Evolutionary conservation across 2,888 invertebrate genomes (phyloP).

Genomic region (Limnephilus marmoratus): DNA sequence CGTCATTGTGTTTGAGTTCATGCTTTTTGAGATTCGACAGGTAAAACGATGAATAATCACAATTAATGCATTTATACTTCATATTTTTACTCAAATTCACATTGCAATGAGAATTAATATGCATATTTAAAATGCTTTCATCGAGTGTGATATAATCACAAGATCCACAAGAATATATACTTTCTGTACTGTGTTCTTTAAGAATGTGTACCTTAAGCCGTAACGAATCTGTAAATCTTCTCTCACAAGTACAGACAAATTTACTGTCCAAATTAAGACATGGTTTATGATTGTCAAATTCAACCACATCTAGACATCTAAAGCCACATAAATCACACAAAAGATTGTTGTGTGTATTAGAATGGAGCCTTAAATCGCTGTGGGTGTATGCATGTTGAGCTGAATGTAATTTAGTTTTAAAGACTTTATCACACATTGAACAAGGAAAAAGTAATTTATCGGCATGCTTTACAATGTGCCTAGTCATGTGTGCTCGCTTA

Average conservation of each 20-base stretch:
- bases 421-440: background rate
- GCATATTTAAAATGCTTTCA: background rate
- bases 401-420: background rate
- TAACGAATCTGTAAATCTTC: background rate
- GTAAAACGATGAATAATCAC: slow-evolving; percentile 5
- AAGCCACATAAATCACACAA: slow-evolving; percentile 4
- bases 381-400: background rate
- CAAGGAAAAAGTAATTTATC: slow-evolving; percentile 9
- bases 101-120: background rate
- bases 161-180: background rate
- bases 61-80: background rate
- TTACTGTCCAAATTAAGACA: background rate
- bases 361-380: background rate
- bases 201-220: background rate
- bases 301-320: background rate
- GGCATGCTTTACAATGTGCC: background rate
- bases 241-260: background rate
- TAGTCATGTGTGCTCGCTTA: background rate
- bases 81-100: background rate
- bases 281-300: background rate
- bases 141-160: background rate
- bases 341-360: background rate
- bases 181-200: background rate
- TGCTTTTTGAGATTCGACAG: slow-evolving; percentile 16
- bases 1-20: slow-evolving; percentile 4